phyloP scores from a whole-genome alignment of 2,888 invertebrate genomes.

The Drosophila merina region DNA sequence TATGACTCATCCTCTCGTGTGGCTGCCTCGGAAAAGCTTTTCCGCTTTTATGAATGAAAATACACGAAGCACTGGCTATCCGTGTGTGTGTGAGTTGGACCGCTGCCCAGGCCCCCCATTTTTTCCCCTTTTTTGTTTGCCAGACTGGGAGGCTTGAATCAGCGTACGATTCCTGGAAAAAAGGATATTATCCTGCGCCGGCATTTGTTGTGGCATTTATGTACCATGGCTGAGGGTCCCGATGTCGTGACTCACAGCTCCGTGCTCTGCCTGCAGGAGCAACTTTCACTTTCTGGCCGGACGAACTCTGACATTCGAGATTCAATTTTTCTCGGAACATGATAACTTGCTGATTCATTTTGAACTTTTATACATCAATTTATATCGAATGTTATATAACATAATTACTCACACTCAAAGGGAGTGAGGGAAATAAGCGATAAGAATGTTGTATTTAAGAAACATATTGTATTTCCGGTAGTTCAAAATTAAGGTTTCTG shows the following conservation, averaged over 20 bases:
- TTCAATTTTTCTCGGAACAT: constrained; percentile 54
- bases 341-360: constrained; percentile 53
- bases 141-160: constrained; percentile 60
- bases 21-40: constrained; percentile 57
- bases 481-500: too few species aligned
- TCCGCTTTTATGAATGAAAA: constrained; percentile 79
- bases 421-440: background rate
- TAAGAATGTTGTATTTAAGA: background rate
- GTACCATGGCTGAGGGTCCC: constrained; percentile 21
- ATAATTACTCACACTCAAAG: constrained; percentile 39
- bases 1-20: constrained; percentile 22
- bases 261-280: constrained; percentile 33
- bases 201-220: constrained; percentile 73
- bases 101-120: constrained; percentile 3
- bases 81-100: constrained; percentile 8
- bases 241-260: constrained; percentile 64
- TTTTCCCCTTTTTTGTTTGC: constrained; percentile 5
- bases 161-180: constrained; percentile 75
- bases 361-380: background rate
- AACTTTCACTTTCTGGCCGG: constrained; percentile 54
- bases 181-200: constrained; percentile 75
- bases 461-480: background rate
- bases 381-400: constrained; percentile 3
- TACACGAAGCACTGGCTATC: constrained; percentile 5
- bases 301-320: constrained; percentile 68